Base-by-base conservation (phyloP, 2,113 vertebrate genomes). In the Rhipidura dahli region DNA sequence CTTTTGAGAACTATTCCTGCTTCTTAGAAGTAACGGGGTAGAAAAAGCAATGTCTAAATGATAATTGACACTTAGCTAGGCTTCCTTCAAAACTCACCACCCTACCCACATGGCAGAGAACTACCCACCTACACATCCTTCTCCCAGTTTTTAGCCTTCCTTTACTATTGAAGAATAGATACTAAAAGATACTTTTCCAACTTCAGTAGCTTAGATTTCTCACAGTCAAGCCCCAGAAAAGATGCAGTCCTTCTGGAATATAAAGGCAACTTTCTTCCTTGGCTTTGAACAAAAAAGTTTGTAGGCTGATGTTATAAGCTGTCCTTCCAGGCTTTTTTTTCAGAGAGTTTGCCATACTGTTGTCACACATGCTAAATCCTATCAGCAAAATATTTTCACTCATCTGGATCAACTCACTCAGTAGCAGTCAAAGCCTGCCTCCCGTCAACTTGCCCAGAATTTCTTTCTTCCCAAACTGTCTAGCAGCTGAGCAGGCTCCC, bases 301-400 rank as follows among this genome's bases (percentile, higher is more conserved):
- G 30, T 37, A 42, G 59, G 31, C 49, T 81, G 54, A 70, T 73
- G 30, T 9, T 40, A 2, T 11, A 44, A 89, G 53, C 59, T 65
- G 80, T 47, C 14, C n/a, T 79, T 68, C 42, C 16, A 51, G 66
- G 15, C 13, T 63, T 54, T 72, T 30, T 42, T 39, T 9, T 35
- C 70, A 63, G 63, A 3, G 1, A 66, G 26, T 71, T 92, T 94
- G 42, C 71, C 63, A 63, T 73, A 23, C 37, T 76, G 54, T 80
- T 93, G 54, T 88, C 82, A 77, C 50, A 70, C 63, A 80, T 63
- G 23, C 40, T 81, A 85, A 87, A 93, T 94, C 65, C 78, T 83
- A 85, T 85, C 87, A 80, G 54, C 33, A 77, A 94, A 90, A 83
- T n/a, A 70, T 94, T 95, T 90, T 79, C 47, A 26, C n/a, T 95